phyloP scores from a whole-genome alignment of 2,888 invertebrate genomes.

The Drosophila anomalipes region DNA sequence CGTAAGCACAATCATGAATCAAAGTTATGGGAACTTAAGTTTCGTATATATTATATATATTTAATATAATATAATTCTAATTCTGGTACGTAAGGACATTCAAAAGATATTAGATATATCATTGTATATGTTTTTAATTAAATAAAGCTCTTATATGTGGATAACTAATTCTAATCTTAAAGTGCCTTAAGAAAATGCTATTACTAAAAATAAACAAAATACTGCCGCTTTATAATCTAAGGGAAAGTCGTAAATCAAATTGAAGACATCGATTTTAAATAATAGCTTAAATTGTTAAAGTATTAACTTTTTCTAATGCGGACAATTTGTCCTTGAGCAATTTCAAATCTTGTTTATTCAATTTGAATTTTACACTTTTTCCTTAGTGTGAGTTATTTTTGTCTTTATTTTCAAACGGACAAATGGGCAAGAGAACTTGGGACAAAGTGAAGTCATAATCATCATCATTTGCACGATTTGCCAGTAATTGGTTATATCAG shows the following conservation, averaged over 20 bases:
- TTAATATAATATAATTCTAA: background rate
- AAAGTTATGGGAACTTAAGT: background rate
- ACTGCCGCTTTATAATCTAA: background rate
- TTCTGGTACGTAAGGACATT: background rate
- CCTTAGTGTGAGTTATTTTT: no score
- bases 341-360: background rate
- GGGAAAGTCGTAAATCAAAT: background rate
- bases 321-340: background rate
- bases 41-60: background rate
- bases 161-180: background rate
- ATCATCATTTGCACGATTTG: conserved; percentile 25
- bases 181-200: background rate
- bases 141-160: fast-evolving
- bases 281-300: background rate
- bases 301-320: background rate
- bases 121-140: background rate
- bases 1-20: no score
- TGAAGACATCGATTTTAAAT: background rate
- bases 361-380: background rate
- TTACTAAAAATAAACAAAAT: background rate
- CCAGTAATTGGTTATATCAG: conserved; percentile 33
- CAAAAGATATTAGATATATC: background rate
- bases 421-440: background rate
- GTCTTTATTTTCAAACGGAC: background rate
- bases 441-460: background rate